Conservation (phyloP, 2,113 vertebrate genomes). For the Spea multiplicata region DNA sequence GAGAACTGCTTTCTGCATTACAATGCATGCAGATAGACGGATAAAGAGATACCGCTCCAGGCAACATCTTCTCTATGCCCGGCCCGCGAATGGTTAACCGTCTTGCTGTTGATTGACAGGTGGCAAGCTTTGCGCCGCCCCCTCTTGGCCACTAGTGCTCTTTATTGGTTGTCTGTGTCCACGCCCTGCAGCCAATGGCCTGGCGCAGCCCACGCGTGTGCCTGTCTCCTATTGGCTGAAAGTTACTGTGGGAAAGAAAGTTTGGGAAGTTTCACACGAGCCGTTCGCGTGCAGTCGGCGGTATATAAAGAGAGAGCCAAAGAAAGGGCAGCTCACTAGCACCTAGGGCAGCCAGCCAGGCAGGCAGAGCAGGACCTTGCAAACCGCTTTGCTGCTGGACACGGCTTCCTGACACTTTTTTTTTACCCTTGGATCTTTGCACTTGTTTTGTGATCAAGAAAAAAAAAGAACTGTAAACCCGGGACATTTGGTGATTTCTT, state of each 20-base stretch:
- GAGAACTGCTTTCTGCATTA: no score
- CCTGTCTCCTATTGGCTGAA: constrained; percentile 88
- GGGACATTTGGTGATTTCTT: not conserved
- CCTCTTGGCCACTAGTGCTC: constrained; percentile 74
- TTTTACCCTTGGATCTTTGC: not conserved
- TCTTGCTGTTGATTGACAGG: constrained; percentile 71
- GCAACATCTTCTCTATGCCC: not conserved
- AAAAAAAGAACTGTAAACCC: not conserved
- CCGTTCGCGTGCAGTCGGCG: constrained; percentile 91
- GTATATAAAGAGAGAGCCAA: constrained; percentile 91
- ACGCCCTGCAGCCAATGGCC: constrained; percentile 84
- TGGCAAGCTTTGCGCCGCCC: constrained; percentile 61
- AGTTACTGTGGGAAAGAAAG: constrained; percentile 99
- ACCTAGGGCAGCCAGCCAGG: constrained; percentile 7
- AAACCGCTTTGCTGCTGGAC: not conserved
- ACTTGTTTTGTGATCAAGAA: not conserved
- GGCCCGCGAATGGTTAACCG: constrained; percentile 67
- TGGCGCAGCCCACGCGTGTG: constrained; percentile 92
- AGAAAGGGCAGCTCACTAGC: constrained; percentile 64
- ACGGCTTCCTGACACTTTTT: not conserved
- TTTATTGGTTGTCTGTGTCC: constrained; percentile 74
- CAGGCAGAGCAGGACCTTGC: not conserved
- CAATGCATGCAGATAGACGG: no score
- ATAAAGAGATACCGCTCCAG: not conserved
- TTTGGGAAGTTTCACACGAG: constrained; percentile 99